Evolutionary conservation across 2,113 vertebrate genomes (phyloP), one percentile per base, ranked within the genome.

Genomic region (Chunga burmeisteri): DNA sequence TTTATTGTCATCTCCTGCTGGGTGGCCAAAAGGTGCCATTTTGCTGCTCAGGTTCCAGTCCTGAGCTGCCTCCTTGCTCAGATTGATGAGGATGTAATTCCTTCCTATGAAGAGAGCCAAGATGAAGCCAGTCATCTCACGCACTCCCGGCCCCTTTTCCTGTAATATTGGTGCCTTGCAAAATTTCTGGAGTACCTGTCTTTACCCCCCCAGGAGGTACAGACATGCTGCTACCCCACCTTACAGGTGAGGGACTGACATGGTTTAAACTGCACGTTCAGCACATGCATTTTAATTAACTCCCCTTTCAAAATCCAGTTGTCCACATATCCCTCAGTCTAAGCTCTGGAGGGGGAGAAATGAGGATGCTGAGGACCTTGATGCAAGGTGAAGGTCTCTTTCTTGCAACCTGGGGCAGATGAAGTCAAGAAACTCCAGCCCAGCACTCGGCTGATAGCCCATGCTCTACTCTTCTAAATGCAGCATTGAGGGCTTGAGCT

Each of bases 1-100:
- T 91, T 96, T 95, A 83, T 83, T 93, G 81, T 89, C 81, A 52
- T 79, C 92, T 91, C 80, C 78, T 61, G 72, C 63, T 81, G 56
- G 56, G 79, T 85, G 74, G 61, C 63, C 70, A 92, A 95, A 92
- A 86, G 81, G 79, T 87, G 79, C 42, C 73, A 38, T 78, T 95
- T 72, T 90, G 56, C 71, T 93, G 55, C 68, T 93, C 68, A 63
- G 66, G 58, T 90, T 92, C 74, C 67, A 38, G 65, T 94, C 49
- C 38, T 84, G 72, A 86, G 68, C 46, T 95, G 84, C 82, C 58
- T 94, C 40, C 55, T 87, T 81, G 44, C 73, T 61, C 49, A 80
- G 81, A 91, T 77, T 91, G 81, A 93, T 88, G 93, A 88, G 66
- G 67, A 11, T 52, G 26, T 47, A 82, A 81, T 65, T 86, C 59